Evolutionary conservation across 2,113 vertebrate genomes (phyloP).

Genomic region (Zosterops pallidus): DNA sequence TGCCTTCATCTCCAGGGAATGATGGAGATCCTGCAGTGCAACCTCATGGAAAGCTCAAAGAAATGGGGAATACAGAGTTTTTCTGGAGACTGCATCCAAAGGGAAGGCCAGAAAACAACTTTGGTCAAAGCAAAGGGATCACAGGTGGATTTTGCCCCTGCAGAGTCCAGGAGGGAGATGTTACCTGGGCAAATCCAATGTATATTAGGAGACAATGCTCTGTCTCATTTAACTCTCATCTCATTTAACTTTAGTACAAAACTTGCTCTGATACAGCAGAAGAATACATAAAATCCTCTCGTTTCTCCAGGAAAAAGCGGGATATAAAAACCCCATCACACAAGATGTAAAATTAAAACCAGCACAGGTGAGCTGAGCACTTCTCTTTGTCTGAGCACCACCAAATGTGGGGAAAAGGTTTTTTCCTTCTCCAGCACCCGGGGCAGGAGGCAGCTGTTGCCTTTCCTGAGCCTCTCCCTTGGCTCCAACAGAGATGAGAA

Average conservation of each 20-base stretch:
- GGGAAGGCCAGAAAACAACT: background rate
- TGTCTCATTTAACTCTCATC: background rate
- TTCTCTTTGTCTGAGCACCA: background rate
- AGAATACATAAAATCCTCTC: background rate
- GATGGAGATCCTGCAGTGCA: background rate
- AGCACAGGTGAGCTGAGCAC: background rate
- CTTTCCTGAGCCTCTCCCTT: background rate
- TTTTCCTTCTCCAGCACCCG: background rate
- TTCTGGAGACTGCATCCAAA: background rate
- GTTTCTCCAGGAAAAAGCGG: background rate
- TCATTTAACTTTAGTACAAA: background rate
- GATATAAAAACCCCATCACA: background rate
- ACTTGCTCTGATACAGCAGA: background rate
- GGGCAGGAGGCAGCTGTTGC: background rate
- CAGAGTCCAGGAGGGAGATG: background rate
- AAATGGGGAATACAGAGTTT: fast-evolving
- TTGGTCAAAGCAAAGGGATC: background rate
- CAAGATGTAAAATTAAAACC: background rate
- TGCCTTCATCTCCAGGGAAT: fast-evolving
- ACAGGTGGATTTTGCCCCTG: background rate
- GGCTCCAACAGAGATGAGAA: background rate
- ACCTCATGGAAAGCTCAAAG: fast-evolving
- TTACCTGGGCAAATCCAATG: fast-evolving
- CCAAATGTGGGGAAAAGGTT: background rate
- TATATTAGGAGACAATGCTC: fast-evolving